Evolutionary conservation across 2,797 vertebrate species (phyloP), one percentile per base, ranked within the genome.

Genomic region (Neosalanx taihuensis): DNA sequence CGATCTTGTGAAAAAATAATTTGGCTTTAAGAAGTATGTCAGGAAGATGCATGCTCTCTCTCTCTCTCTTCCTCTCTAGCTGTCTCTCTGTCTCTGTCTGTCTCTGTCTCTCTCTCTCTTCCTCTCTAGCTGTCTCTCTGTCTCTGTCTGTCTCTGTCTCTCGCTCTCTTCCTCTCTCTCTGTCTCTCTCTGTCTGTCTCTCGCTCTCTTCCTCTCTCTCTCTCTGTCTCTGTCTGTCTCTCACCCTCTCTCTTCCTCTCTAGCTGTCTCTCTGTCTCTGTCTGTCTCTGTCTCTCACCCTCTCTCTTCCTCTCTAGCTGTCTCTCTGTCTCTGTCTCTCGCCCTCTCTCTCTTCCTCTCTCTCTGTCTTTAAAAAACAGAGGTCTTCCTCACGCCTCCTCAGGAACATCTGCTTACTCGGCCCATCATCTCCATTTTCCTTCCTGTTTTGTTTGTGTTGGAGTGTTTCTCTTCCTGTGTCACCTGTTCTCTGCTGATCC

Each of bases 31-130:
- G 6, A 70, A 75, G 83, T 85, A 87, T 86, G 85, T 70, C 60
- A 79, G 71, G 58, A 82, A 75, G 46, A 79, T 80, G 85, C 84
- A 89, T 88, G 87, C 78, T 20, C 6, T 81, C 33, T 78, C 49
- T 62, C 0, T 67, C 72, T 79, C 58, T 62, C 41, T 77, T 15
- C 12, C 67, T 72, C 67, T 81, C 53, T 74, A 15, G 76, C 59
- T 70, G 12, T 78, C 64, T 70, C 6, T 79, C 46, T 79, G 46
- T 67, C 0, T 69, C 73, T 78, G 49, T 68, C 41, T 78, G 62
- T 71, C 20, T 77, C 72, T 80, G 58, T 80, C 37, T 20, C 7
- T 64, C 37, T 66, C 67, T 79, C 59, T 73, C 69, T 67, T 26
- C 13, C 64, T 58, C 63, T 68, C 29, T 59, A 37, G 70, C 41